Conservation (phyloP, 2,888 invertebrate species). For the Drosophila differens region DNA sequence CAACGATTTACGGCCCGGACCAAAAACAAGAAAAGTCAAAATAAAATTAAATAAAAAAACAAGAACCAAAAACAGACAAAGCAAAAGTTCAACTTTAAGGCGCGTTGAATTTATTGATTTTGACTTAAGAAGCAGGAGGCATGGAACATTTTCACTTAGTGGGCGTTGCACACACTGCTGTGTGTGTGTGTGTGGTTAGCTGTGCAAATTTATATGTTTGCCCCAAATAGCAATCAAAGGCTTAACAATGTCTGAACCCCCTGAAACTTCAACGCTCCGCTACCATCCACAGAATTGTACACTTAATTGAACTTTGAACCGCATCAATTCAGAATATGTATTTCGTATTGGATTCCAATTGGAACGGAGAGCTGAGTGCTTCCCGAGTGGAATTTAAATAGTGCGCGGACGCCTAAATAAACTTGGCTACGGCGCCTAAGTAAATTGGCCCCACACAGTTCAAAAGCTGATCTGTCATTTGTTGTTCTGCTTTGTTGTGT, state of each 20-base stretch:
- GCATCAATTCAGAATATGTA: conserved; percentile 25
- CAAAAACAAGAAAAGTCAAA: conserved; percentile 4
- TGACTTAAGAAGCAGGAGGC: conserved; percentile 20
- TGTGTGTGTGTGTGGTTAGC: not conserved
- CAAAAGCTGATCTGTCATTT: conserved; percentile 61
- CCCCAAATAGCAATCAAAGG: conserved; percentile 71
- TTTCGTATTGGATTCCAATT: conserved; percentile 39
- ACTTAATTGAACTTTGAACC: conserved; percentile 77
- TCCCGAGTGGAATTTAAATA: conserved; percentile 61
- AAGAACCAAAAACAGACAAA: conserved; percentile 10
- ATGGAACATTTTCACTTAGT: conserved; percentile 4
- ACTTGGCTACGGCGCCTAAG: conserved; percentile 33
- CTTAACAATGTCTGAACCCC: conserved; percentile 58
- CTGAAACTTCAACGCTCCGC: not conserved
- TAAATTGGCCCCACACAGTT: conserved; percentile 22
- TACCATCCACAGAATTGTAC: conserved; percentile 48
- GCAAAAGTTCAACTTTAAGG: conserved; percentile 46
- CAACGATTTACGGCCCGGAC: conserved; percentile 46
- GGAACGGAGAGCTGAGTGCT: conserved; percentile 40
- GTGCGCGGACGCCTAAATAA: conserved; percentile 41
- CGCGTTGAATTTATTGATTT: conserved; percentile 72
- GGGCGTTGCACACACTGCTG: conserved; percentile 19
- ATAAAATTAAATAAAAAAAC: conserved; percentile 18
- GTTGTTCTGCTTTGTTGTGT: conserved; percentile 22
- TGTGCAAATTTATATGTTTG: conserved; percentile 72